These are phyloP conservation scores for Adineta ricciae DNA, from an alignment of 2,888 invertebrate species.

Conservation along the genomic window DNA sequence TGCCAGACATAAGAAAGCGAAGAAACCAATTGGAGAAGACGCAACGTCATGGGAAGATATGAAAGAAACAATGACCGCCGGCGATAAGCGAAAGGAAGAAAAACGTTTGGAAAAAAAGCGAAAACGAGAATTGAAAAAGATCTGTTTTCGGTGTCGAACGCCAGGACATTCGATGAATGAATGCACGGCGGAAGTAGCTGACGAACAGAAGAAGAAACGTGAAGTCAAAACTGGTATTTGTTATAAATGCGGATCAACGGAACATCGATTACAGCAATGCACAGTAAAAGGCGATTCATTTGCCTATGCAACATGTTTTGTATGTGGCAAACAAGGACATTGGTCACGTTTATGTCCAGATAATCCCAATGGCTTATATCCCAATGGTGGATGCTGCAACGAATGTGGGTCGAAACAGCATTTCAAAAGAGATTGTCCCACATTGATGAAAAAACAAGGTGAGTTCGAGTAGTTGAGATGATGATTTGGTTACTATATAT, in stretches of 20 bases:
- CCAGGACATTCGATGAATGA: constrained; percentile 70
- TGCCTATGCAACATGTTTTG: constrained; percentile 74
- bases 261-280: constrained; percentile 60
- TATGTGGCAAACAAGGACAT: constrained; percentile 76
- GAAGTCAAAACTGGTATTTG: constrained; percentile 59
- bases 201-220: constrained; percentile 50
- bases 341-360: constrained; percentile 76
- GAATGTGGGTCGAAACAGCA: constrained; percentile 76
- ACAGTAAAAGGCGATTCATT: constrained; percentile 36
- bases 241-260: constrained; percentile 79
- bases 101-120: background rate
- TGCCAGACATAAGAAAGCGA: background rate
- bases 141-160: constrained; percentile 69
- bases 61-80: background rate
- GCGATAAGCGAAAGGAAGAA: background rate
- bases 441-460: constrained; percentile 54
- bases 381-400: constrained; percentile 64
- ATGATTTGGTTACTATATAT: background rate
- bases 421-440: constrained; percentile 67
- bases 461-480: background rate
- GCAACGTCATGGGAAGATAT: constrained; percentile 13
- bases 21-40: background rate
- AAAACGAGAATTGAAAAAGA: background rate
- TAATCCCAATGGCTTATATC: constrained; percentile 74
- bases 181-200: constrained; percentile 56